Base-by-base conservation (phyloP, 1,140 invertebrate genomes). In the Drosophila yakuba region DNA sequence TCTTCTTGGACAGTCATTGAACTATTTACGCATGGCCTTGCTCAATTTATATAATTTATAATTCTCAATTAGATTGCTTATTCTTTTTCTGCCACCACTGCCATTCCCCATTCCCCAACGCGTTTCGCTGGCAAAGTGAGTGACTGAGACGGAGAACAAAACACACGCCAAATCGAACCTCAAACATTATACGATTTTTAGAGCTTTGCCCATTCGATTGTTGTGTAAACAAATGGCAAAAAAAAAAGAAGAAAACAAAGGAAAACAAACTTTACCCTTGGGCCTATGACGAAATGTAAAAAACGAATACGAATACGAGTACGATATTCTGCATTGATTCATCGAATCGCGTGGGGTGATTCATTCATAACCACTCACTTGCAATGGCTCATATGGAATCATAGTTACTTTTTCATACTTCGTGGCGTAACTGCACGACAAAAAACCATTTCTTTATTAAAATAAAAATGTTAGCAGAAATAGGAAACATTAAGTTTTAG, bases 21-120 rank as follows among this genome's bases (percentile, higher is more conserved):
- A 86, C 82, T 81, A 81, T 86, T 85, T 86, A 74, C 71, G 63
- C 79, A 89, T 78, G 83, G 76, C 83, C 83, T 88, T 88, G 83
- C 75, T 74, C 72, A 74, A 55, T 74, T 74, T 74, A 74, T 74
- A 73, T 66, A 68, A 68, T 68, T 68, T 74, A 74, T 73, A 74
- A 71, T 71, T 71, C 67, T 69, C 67, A 69, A 71, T 71, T 71
- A 45, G 67, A 68, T 66, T 68, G 57, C 63, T 71, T 57, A 43
- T 43, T 48, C 36, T 41, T 23, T 47, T 41, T 35, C 43, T 35
- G 17, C 28, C 23, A 17, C 20, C 52, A 36, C 36, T 32, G 20
- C 39, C 28, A 14, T 44, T 56, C 17, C 51, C 39, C 28, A 14
- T 44, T 56, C 17, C 51, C 60, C n/a, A 35, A 28, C 47, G 35